These are phyloP conservation scores for Tinamus guttatus DNA, from an alignment of 2,113 vertebrate species.

Conservation along the genomic window DNA sequence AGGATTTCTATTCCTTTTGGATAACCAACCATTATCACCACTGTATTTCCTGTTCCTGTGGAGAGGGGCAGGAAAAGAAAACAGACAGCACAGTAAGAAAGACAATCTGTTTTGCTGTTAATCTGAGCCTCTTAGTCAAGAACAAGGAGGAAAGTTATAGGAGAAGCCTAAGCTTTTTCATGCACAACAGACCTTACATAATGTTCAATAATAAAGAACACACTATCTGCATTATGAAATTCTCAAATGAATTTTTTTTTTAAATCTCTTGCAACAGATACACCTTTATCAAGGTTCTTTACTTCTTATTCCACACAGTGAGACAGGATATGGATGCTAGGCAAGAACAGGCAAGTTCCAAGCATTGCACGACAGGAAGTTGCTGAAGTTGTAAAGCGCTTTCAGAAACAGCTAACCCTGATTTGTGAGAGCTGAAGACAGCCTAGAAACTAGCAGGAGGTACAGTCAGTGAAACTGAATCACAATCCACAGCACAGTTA, in stretches of 20 bases:
- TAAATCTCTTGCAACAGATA: not conserved
- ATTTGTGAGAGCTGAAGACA: not conserved
- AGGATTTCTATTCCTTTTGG: constrained; percentile 83
- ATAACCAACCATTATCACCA: constrained; percentile 85
- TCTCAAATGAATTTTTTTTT: not conserved
- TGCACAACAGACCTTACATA: not conserved
- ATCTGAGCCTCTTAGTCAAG: not conserved
- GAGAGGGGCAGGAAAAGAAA: not conserved
- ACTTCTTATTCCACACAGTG: not conserved
- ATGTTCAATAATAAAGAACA: not conserved
- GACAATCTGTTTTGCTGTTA: not conserved
- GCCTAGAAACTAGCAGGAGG: not conserved
- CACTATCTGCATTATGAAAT: not conserved
- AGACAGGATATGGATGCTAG: not conserved
- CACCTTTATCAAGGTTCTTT: not conserved
- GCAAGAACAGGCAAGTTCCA: not conserved
- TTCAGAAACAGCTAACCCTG: not conserved
- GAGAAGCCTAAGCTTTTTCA: not conserved
- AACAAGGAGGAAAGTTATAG: not conserved
- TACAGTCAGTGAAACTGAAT: not conserved
- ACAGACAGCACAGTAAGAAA: not conserved
- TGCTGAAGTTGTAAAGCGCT: not conserved
- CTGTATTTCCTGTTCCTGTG: constrained; percentile 81
- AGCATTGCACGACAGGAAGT: not conserved
- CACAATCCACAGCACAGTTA: not conserved